Evolutionary conservation across 2,797 vertebrate genomes (phyloP).

Genomic region (Epinephelus malabaricus): DNA sequence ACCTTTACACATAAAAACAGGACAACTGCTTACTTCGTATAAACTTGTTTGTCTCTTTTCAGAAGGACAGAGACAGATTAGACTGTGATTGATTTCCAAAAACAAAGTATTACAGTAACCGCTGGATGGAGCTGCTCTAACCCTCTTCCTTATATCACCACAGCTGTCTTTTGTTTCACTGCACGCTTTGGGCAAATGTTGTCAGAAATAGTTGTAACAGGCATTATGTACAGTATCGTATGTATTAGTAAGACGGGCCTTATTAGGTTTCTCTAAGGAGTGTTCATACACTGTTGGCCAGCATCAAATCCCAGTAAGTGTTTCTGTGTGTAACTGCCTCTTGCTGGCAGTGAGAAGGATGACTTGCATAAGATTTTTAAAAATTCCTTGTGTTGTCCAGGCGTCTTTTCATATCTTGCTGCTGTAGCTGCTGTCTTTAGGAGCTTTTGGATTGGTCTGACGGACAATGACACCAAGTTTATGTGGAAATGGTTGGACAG

Average conservation of each 20-base stretch:
- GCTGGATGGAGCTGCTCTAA: slow-evolving; percentile 10
- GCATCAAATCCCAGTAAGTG: slow-evolving; percentile 11
- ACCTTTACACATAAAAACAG: too few species aligned
- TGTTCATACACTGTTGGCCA: slow-evolving; percentile 5
- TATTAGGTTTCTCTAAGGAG: background rate
- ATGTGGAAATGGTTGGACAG: slow-evolving; percentile 22
- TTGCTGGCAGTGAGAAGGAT: slow-evolving; percentile 9
- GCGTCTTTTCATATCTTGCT: slow-evolving; percentile 9
- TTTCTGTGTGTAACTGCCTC: slow-evolving; percentile 4
- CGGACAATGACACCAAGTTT: background rate
- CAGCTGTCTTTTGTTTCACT: background rate
- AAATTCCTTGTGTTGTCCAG: background rate
- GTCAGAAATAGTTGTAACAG: slow-evolving; percentile 4
- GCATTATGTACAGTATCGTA: background rate
- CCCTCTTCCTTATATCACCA: background rate
- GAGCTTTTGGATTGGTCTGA: slow-evolving; percentile 11
- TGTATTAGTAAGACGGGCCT: background rate
- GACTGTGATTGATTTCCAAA: too few species aligned
- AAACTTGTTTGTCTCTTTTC: too few species aligned
- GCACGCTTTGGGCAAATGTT: slow-evolving; percentile 3
- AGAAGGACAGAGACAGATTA: too few species aligned
- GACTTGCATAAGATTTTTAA: slow-evolving; percentile 1
- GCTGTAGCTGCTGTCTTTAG: slow-evolving; percentile 6
- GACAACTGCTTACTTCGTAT: too few species aligned
- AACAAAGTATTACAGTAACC: background rate